Percentiles rank a stretch among this genome's conserved stretches.
These are phyloP conservation scores for Solen grandis DNA, from an alignment of 1,140 invertebrate species.

Conservation along the genomic window DNA sequence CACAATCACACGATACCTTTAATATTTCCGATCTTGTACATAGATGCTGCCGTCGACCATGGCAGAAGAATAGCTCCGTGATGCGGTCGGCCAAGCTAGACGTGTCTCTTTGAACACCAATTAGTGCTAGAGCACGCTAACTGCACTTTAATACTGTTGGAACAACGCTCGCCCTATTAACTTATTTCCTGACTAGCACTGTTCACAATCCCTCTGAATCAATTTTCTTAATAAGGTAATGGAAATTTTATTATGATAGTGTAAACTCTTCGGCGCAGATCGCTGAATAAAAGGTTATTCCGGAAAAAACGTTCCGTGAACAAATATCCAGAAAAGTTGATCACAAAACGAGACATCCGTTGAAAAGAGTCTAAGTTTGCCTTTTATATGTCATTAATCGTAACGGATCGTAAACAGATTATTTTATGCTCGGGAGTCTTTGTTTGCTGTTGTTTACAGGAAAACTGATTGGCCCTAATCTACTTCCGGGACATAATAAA, in stretches of 20 bases:
- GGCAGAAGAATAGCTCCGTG: no score
- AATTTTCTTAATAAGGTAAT: conserved; percentile 46
- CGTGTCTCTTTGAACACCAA: conserved; percentile 43
- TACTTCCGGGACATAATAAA: no score
- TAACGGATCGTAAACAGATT: background rate
- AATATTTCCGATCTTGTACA: conserved; percentile 48
- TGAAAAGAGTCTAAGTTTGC: background rate
- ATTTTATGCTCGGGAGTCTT: background rate
- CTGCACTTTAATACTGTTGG: conserved; percentile 44
- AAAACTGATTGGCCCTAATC: no score
- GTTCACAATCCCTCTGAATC: conserved; percentile 4
- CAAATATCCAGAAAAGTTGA: background rate
- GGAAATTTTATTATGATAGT: conserved; percentile 50
- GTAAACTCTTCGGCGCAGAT: conserved; percentile 25
- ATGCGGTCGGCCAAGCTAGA: background rate
- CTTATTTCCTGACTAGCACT: conserved; percentile 31
- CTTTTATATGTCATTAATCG: background rate
- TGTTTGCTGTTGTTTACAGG: background rate
- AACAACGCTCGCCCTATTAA: conserved; percentile 27
- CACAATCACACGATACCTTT: conserved; percentile 11
- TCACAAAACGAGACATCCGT: background rate
- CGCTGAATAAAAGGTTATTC: conserved; percentile 7
- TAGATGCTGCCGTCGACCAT: conserved; percentile 6
- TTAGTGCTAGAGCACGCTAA: conserved; percentile 52
- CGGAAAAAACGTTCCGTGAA: background rate